phyloP scores from a whole-genome alignment of 2,797 vertebrate genomes.

The Notolabrus celidotus region DNA sequence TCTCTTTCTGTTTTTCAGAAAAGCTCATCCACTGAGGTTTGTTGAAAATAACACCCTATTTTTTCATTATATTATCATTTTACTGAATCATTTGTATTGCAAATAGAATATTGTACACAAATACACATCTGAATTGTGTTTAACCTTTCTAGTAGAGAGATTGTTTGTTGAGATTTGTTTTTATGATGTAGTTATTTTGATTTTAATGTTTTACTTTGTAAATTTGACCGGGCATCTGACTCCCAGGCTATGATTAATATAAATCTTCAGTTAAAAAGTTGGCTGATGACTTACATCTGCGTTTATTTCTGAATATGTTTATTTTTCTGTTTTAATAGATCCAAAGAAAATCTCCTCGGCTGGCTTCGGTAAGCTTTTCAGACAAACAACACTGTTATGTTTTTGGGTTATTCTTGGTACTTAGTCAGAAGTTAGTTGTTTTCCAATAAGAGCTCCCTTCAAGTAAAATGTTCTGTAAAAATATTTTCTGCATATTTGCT shows the following conservation, averaged over 20 bases:
- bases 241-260: no score
- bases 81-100: background rate
- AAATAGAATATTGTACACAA: no score
- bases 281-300: background rate
- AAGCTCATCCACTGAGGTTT: constrained; percentile 45
- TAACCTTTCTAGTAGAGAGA: no score
- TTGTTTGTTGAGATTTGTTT: no score
- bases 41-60: constrained; percentile 14
- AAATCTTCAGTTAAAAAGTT: background rate
- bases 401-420: background rate
- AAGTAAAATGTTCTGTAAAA: background rate
- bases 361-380: constrained; percentile 47
- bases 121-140: no score
- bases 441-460: background rate
- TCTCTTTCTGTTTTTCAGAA: constrained; percentile 36
- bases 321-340: constrained; percentile 22
- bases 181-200: no score
- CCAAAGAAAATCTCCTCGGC: constrained; percentile 52
- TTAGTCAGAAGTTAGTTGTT: background rate
- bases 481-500: background rate
- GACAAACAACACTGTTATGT: background rate
- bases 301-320: background rate
- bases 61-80: background rate
- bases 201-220: no score
- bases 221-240: no score